Base-by-base conservation (phyloP, 2,113 vertebrate genomes). In the Pimephales promelas region DNA sequence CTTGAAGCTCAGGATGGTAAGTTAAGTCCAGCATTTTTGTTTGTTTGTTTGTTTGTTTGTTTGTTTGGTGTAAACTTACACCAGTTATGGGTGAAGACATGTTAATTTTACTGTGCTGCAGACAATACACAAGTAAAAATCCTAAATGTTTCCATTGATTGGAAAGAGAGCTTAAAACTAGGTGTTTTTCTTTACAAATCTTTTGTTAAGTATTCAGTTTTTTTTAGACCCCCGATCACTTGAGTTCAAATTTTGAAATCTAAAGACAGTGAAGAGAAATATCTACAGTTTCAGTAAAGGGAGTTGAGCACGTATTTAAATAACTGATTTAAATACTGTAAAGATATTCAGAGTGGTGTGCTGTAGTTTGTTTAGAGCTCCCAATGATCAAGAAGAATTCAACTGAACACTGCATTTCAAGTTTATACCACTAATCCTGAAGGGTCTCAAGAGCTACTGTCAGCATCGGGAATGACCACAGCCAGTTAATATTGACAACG, bases 1-100 rank as follows among this genome's bases (percentile, higher is more conserved):
- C 88, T 93, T 4, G 66, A 79, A 40, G 95, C 95, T 86, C 97
- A 97, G 84, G 90, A 91, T 18, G 91, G 94, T 95, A 93, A 92
- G 93, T 90, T 78, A n/a, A 79, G 4, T n/a, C 8, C 28, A 36
- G 11, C n/a, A 34, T 22, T 49, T 10, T 74, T 4, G 10, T 59
- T 26, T 31, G 14, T 9, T 45, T 72, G 0, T 59, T 13, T 28
- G 20, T 36, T 26, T 14, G 3, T 26, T 3, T 28, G 31, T 64
- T 14, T 24, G 16, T 56, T 24, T 54, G 26, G n/a, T 9, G 31
- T 18, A 3, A 80, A 10, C 22, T n/a, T 43, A n/a, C n/a, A n/a
- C 10, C 34, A 4, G 5, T 36, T 59, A 20, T 45, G 2, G 11
- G 54, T 59, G 22, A 78, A 64, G n/a, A 11, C 10, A 34, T 59